Conservation (phyloP, 2,888 invertebrate species). For the Drosophila nigritarsus region DNA sequence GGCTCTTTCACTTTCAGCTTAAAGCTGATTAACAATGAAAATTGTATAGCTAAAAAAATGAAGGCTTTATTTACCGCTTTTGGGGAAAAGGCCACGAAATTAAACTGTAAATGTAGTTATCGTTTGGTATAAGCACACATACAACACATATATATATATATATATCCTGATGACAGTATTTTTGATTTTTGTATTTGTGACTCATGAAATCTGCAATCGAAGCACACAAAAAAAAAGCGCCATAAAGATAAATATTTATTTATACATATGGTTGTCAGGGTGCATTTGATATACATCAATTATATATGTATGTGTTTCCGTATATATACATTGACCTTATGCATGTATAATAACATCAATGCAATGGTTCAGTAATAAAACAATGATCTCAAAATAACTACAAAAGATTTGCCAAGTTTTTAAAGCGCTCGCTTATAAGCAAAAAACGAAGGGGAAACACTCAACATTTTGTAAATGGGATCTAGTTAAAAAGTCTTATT, state of each 20-base stretch:
- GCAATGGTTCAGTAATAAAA: neutral
- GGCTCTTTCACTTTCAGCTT: constrained; percentile 55
- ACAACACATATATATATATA: neutral
- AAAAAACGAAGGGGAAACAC: neutral
- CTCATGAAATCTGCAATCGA: constrained; percentile 11
- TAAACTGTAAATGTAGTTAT: constrained; percentile 3
- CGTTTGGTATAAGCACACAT: neutral
- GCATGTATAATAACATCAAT: neutral
- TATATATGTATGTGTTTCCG: neutral
- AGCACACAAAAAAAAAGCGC: constrained; percentile 18
- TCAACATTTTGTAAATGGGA: neutral
- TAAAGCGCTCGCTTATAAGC: neutral
- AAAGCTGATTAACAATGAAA: constrained; percentile 22
- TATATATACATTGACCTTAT: constrained; percentile 4
- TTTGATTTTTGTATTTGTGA: neutral
- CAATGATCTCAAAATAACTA: neutral
- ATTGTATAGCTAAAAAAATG: constrained; percentile 1
- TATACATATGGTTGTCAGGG: neutral
- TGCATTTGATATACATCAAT: neutral
- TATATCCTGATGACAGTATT: too few relatives aligned
- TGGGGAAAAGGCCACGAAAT: constrained; percentile 12
- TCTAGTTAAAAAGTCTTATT: neutral
- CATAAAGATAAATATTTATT: neutral
- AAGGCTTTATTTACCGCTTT: constrained; percentile 16
- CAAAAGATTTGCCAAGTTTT: neutral